Evolutionary conservation across 2,113 vertebrate genomes (phyloP), one percentile per base, ranked within the genome.

Genomic region (Forbesichthys papilliferus): DNA sequence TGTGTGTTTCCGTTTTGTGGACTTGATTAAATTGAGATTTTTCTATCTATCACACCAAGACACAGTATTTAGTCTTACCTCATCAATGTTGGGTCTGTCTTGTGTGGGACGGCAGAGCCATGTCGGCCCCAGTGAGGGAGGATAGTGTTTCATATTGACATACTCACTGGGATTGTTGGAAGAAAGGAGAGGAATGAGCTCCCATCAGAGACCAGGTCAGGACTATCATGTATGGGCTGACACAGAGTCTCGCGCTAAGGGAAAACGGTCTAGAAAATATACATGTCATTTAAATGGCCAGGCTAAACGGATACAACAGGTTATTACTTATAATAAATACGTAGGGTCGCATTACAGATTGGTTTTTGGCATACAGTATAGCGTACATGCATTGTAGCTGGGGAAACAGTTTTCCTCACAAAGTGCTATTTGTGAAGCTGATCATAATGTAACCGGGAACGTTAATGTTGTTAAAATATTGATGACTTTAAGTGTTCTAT

Each of bases 141-240:
- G 75, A 76, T 90, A 76, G 80, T 64, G 84, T 91, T 90, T 89
- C 90, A 89, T 84, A 88, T 90, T 87, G 88, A 90, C 87, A 90
- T 87, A 87, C 90, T 88, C 90, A 75, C 75, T 86, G 87, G 90
- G 90, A 91, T 86, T 87, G 84, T 90, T 90, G 88, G 81, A 87
- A 74, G 82, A 87, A 85, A 83, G 73, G 86, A 88, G 86, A 87
- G 88, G 83, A 89, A 90, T 86, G 84, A 90, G 88, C 87, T 87
- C 81, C 83, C 87, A 84, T 81, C 71, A 79, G 86, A 85, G 90
- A 89, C 73, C 9, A 3, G 18, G 67, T 74, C 68, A 69, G 67
- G 73, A 68, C 73, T 73, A 63, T 86, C 81, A 57, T 83, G 76
- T 60, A 68, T 33, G 69, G 69, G 62, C 76, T 85, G 75, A 77